These are phyloP conservation scores for Octopus sinensis DNA, from an alignment of 1,140 invertebrate species.

Conservation along the genomic window DNA sequence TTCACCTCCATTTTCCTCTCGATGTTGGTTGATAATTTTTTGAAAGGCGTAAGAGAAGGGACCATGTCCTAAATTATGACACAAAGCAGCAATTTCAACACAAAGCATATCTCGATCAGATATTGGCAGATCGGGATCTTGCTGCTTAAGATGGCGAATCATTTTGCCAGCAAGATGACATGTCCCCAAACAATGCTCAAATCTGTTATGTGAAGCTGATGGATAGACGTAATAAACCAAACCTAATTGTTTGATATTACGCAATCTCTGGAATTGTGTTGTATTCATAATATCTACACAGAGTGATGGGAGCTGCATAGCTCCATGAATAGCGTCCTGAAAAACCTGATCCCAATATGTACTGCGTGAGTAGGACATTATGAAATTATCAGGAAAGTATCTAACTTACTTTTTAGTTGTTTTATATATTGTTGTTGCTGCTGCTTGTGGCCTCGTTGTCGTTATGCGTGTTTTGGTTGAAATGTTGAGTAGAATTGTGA, in stretches of 20 bases:
- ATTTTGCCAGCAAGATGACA: conserved; percentile 58
- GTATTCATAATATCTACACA: conserved; percentile 66
- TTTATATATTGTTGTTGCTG: too few species aligned
- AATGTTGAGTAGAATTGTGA: too few species aligned
- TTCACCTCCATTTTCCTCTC: not conserved
- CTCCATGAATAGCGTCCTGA: conserved; percentile 62
- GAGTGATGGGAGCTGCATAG: conserved; percentile 55
- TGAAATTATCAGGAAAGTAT: too few species aligned
- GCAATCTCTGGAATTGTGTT: conserved; percentile 65
- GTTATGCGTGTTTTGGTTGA: too few species aligned
- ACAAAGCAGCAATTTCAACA: conserved; percentile 66
- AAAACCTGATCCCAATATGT: conserved; percentile 40
- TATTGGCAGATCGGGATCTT: conserved; percentile 60
- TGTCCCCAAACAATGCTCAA: conserved; percentile 66
- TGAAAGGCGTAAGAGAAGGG: conserved; percentile 36
- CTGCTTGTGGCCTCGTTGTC: too few species aligned
- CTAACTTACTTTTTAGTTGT: too few species aligned
- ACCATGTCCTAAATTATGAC: conserved; percentile 67
- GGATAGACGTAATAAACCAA: conserved; percentile 62
- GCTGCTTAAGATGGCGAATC: conserved; percentile 41
- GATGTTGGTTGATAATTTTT: not conserved
- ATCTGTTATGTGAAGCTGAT: conserved; percentile 63
- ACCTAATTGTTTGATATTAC: conserved; percentile 64
- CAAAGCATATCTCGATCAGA: conserved; percentile 58
- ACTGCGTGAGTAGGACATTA: too few species aligned